These are phyloP conservation scores for Galagoides demidoff DNA, from an alignment of 2,797 vertebrate species.

Conservation along the genomic window DNA sequence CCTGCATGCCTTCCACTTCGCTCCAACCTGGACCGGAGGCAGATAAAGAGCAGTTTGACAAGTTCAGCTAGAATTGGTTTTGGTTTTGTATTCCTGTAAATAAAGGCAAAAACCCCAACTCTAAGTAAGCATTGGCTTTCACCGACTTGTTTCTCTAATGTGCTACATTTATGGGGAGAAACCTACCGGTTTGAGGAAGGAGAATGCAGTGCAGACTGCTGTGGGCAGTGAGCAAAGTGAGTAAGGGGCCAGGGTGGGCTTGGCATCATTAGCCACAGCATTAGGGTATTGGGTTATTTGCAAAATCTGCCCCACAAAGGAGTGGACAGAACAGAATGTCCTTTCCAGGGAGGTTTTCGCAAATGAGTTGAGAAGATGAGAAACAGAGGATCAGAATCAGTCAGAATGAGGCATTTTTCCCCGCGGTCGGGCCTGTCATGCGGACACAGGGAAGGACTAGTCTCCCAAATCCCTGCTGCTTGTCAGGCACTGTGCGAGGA, in stretches of 20 bases:
- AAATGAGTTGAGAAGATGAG: background rate
- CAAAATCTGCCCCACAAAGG: background rate
- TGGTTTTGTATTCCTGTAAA: constrained; percentile 22
- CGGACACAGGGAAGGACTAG: background rate
- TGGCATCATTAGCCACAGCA: background rate
- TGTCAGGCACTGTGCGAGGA: background rate
- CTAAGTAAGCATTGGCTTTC: background rate
- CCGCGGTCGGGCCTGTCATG: background rate
- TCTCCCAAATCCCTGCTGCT: background rate
- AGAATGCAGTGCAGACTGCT: background rate
- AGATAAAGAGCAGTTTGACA: background rate
- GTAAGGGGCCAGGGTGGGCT: background rate
- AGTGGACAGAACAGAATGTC: background rate
- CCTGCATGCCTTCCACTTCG: background rate
- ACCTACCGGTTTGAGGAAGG: constrained; percentile 23
- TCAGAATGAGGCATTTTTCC: background rate
- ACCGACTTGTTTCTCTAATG: constrained; percentile 22
- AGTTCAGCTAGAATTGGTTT: background rate
- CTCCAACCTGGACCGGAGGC: background rate
- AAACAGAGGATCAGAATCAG: background rate
- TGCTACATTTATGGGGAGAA: background rate
- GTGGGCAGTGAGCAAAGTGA: background rate
- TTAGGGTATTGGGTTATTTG: background rate
- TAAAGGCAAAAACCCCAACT: background rate
- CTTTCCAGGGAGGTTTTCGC: background rate